Percentiles rank a stretch among this genome's conserved stretches.
These are phyloP conservation scores for Ophioninae sp. DNA, from an alignment of 2,888 invertebrate genomes.

Conservation along the genomic window DNA sequence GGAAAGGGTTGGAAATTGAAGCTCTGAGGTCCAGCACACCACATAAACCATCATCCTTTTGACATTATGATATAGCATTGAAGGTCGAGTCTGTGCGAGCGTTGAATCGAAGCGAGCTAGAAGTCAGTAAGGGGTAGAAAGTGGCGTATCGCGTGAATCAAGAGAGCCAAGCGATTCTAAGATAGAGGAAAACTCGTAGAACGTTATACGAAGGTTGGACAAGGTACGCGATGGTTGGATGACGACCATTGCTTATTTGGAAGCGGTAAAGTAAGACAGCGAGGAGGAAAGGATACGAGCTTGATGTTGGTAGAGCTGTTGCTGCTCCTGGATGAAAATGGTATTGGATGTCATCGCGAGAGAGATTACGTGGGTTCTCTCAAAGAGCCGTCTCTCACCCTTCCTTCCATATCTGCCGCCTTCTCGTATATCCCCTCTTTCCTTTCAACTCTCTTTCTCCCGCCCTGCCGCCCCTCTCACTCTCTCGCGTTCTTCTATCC, in stretches of 20 bases:
- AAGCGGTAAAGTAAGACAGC: conserved; percentile 57
- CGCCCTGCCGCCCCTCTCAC: conserved; percentile 14
- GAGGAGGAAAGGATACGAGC: conserved; percentile 62
- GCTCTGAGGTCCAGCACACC: conserved; percentile 19
- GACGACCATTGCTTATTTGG: conserved; percentile 32
- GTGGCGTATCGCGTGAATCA: conserved; percentile 72
- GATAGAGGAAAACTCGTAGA: conserved; percentile 19
- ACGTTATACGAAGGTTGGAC: conserved; percentile 4
- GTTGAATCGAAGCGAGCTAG: conserved; percentile 39
- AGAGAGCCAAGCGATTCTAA: conserved; percentile 22
- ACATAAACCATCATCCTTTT: conserved; percentile 8
- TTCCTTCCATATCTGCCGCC: conserved; percentile 50
- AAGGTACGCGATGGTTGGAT: conserved; percentile 1
- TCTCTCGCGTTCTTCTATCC: conserved; percentile 30
- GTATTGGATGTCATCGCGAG: conserved; percentile 77
- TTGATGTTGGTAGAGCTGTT: conserved; percentile 69
- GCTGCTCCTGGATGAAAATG: conserved; percentile 67
- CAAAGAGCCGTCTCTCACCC: conserved; percentile 69
- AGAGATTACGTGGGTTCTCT: conserved; percentile 76
- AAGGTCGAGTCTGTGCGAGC: conserved; percentile 40
- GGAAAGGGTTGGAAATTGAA: conserved; percentile 4
- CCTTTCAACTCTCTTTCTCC: conserved; percentile 25
- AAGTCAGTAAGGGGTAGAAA: conserved; percentile 35
- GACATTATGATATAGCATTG: conserved; percentile 32
- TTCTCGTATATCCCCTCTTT: conserved; percentile 46